Evolutionary conservation across 2,113 vertebrate genomes (phyloP), one percentile per base, ranked within the genome.

Genomic region (Gallinago undulata): DNA sequence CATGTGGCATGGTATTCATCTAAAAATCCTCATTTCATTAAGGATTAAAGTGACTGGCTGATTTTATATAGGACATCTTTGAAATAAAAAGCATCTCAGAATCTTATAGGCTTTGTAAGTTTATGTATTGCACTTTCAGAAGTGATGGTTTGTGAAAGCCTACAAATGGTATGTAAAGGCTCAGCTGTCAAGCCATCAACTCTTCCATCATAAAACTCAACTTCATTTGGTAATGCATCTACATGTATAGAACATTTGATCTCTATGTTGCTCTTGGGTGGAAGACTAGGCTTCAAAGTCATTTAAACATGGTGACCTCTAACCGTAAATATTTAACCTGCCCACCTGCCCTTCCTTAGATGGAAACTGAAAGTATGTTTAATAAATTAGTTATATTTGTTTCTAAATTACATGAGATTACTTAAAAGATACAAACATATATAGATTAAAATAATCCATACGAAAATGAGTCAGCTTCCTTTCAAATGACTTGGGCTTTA

Each of bases 221-320:
- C 1, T 56, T 72, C 5, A 13, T 24, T 74, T 83, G 18, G 51
- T 69, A 80, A 76, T 21, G 7, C 12, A 48, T 6, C 9, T 69
- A 11, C 13, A 56, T 2, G 0, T 48, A 6, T 16, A 73, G 19
- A 59, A 51, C 86, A 0, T 59, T 84, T 3, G 5, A 60, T 2
- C 1, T 15, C 17, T 75, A 2, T 51, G 3, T 62, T 57, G 7
- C 9, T 48, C 73, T 91, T 69, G 8, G 1, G 17, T 60, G 19
- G 19, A 84, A 89, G 8, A 57, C 4, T 57, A 43, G 50, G 37
- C 16, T 84, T 94, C 18, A 24, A 84, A 81, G 21, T 69, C 33
- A 57, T 14, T 35, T 53, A 74, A 70, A 12, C 11, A 7, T 27
- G 8, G 25, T 69, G 11, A 2, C 69, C 2, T 67, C 13, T 70